Percentiles rank a stretch among this genome's conserved stretches.
These are phyloP conservation scores for Herpailurus yagouaroundi DNA, from an alignment of 2,113 vertebrate genomes.

Conservation along the genomic window DNA sequence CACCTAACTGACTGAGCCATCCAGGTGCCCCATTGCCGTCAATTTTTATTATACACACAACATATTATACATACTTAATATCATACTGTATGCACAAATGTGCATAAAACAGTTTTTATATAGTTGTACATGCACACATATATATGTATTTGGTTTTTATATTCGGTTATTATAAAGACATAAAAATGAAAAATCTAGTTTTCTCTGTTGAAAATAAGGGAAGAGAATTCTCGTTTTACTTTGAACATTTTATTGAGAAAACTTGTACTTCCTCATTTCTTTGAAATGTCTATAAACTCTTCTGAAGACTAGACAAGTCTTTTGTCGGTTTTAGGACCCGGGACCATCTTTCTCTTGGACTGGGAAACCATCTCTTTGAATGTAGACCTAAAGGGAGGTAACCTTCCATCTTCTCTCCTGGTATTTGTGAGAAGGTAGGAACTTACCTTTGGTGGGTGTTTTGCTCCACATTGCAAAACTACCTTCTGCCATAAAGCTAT, in stretches of 20 bases:
- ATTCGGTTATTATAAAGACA: neutral
- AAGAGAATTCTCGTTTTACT: neutral
- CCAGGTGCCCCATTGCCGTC: neutral
- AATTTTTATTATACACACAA: neutral
- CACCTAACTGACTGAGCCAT: no score
- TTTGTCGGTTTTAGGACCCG: neutral
- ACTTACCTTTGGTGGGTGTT: neutral
- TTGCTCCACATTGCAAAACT: neutral
- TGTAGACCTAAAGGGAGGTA: neutral
- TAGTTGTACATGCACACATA: neutral
- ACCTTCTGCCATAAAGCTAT: neutral
- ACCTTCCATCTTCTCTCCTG: no score
- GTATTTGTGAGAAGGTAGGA: neutral
- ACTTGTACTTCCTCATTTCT: neutral
- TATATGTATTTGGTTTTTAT: neutral
- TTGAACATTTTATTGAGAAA: neutral
- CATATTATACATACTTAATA: neutral
- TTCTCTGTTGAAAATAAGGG: neutral
- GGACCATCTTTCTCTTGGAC: neutral
- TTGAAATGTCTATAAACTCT: neutral
- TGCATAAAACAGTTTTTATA: neutral
- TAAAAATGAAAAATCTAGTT: neutral
- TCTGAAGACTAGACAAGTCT: neutral
- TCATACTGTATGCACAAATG: neutral
- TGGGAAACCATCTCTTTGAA: neutral